A percentile compares a stretch with the other conserved stretches of the same genome.
Conservation (phyloP, 2,797 vertebrate genomes). For the Coilia nasus region DNA sequence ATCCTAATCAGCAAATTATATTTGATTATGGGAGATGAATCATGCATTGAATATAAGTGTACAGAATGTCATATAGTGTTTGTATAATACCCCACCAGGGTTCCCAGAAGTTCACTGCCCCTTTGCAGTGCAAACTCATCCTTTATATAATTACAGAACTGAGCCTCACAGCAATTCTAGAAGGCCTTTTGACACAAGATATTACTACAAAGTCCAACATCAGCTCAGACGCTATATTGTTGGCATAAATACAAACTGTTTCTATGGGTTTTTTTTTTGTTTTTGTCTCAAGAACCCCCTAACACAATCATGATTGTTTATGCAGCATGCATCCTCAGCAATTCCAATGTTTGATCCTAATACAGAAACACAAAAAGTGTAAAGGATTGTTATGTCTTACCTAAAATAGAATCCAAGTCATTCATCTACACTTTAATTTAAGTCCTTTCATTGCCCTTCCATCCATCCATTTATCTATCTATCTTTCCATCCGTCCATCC, state of each 20-base stretch:
- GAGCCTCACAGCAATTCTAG: neutral
- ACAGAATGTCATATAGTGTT: neutral
- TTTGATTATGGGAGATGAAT: neutral
- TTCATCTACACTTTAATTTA: too few relatives aligned
- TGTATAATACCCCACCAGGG: neutral
- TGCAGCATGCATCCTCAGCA: too few relatives aligned
- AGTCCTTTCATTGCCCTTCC: too few relatives aligned
- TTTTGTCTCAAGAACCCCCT: too few relatives aligned
- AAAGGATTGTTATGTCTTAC: too few relatives aligned
- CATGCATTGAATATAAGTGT: neutral
- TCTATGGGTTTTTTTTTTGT: too few relatives aligned
- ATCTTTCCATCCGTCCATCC: too few relatives aligned
- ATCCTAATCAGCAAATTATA: neutral
- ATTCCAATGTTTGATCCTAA: too few relatives aligned
- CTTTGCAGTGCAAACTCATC: neutral
- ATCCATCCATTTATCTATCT: too few relatives aligned
- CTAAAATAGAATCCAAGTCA: too few relatives aligned
- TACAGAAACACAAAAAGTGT: too few relatives aligned
- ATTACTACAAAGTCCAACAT: neutral
- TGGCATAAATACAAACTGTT: neutral
- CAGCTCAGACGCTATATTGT: neutral
- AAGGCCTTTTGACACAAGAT: neutral
- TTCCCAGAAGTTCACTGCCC: neutral
- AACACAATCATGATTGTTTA: too few relatives aligned
- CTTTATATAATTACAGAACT: neutral